A percentile compares a stretch with the other conserved stretches of the same genome.
These are phyloP conservation scores for Pempheris klunzingeri DNA, from an alignment of 2,797 vertebrate genomes.

Conservation along the genomic window DNA sequence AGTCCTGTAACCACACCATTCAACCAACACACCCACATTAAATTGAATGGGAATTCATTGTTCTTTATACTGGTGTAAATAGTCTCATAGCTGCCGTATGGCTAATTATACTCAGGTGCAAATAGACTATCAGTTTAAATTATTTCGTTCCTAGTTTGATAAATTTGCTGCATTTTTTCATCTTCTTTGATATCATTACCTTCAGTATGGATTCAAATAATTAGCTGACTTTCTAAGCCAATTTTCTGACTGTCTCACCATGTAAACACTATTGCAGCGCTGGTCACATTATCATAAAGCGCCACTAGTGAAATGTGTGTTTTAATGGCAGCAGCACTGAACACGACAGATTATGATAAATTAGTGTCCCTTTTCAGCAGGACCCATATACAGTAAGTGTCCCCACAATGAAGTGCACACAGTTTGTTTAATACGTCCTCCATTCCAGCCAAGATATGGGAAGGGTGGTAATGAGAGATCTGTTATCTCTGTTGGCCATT, in stretches of 20 bases:
- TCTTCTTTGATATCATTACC: constrained; percentile 10
- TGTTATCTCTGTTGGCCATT: constrained; percentile 75
- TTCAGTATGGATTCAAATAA: constrained; percentile 1
- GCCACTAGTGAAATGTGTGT: constrained; percentile 3
- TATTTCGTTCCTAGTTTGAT: background rate
- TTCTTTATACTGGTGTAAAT: too few species aligned
- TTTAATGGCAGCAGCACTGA: constrained; percentile 5
- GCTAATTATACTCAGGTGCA: too few species aligned
- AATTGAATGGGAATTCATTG: too few species aligned
- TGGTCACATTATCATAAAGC: constrained; percentile 13
- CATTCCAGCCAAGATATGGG: constrained; percentile 56
- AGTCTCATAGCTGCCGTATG: too few species aligned
- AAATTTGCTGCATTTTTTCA: background rate
- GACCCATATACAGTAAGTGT: constrained; percentile 23
- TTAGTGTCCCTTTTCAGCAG: background rate
- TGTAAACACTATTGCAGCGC: background rate
- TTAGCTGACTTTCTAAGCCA: background rate
- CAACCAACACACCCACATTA: too few species aligned
- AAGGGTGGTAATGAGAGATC: constrained; percentile 77
- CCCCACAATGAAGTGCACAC: constrained; percentile 37
- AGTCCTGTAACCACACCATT: too few species aligned
- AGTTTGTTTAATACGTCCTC: constrained; percentile 62
- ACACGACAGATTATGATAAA: constrained; percentile 25
- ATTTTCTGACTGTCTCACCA: background rate
- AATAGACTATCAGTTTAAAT: too few species aligned